Base-by-base conservation (phyloP, 2,113 vertebrate species). In the Turdus rufiventris region DNA sequence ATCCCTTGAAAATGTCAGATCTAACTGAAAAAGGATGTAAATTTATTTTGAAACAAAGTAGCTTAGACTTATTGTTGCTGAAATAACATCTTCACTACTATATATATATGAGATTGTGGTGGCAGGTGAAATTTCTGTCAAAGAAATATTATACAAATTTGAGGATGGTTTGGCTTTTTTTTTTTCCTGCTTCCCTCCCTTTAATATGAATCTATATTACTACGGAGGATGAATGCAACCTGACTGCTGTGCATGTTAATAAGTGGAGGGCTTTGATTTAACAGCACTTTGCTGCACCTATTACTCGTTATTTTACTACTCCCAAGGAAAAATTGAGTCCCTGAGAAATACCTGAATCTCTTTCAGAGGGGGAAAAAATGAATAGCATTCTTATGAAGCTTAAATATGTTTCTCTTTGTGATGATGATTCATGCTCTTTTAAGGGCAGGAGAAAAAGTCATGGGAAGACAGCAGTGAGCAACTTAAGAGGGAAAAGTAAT, bases 11-110 rank as follows among this genome's bases (percentile, higher is more conserved):
- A 21, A 77, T 62, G 28, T 51, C 70, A 91, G 23, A 21, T 48
- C 21, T 71, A 77, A 63, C 19, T 60, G 19, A 71, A 58, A 26
- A 17, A 62, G 5, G 13, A 68, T 24, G 67, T 47, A 78, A 60
- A 53, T 61, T 38, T 67, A 38, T 67, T 78, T 75, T 78, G 31
- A 63, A 91, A 74, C 26, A 89, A 66, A 89, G 56, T 40, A 85
- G 21, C 28, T 89, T n/a, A 81, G 28, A 85, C 8, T 24, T 34
- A 43, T 23, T 3, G 3, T 38, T 61, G 57, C 15, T 65, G 70
- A 89, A 80, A 75, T 67, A 78, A 4, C 47, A 74, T 53, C 21
- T 71, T 75, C 38, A 60, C 9, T 87, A 20, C 4, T 40, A 14
- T 4, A 14, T 53, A 14, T 53, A 68, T 56, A 40, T 75, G n/a